Percentiles rank a stretch among this genome's conserved stretches.
These are phyloP conservation scores for Girardia tigrina DNA, from an alignment of 2,888 invertebrate genomes.

Conservation along the genomic window DNA sequence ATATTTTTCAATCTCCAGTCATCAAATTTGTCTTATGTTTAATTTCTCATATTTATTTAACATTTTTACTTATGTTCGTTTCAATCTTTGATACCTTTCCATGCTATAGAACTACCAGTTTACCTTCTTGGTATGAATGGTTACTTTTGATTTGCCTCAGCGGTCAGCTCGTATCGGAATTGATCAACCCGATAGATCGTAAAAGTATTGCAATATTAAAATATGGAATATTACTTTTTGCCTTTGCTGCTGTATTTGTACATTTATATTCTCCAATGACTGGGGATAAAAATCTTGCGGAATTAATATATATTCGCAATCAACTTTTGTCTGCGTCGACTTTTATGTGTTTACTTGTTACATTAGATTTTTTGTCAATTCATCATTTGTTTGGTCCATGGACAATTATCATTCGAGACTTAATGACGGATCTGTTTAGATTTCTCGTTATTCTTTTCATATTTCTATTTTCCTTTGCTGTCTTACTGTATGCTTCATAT, in stretches of 20 bases:
- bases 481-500: slow-evolving; percentile 58
- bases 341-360: slow-evolving; percentile 86
- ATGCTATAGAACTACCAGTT: slow-evolving; percentile 52
- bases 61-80: slow-evolving; percentile 67
- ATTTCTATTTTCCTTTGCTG: slow-evolving; percentile 80
- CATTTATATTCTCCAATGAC: slow-evolving; percentile 58
- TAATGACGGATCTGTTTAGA: slow-evolving; percentile 66
- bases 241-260: slow-evolving; percentile 55
- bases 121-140: slow-evolving; percentile 92
- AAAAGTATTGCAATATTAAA: slow-evolving; percentile 71
- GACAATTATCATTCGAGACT: slow-evolving; percentile 88
- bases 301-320: slow-evolving; percentile 71
- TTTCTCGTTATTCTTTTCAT: slow-evolving; percentile 91
- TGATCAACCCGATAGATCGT: slow-evolving; percentile 92
- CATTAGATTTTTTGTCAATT: slow-evolving; percentile 82
- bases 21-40: slow-evolving; percentile 99
- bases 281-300: slow-evolving; percentile 59
- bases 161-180: slow-evolving; percentile 79
- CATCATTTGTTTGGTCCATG: slow-evolving; percentile 98
- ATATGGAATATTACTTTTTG: slow-evolving; percentile 63
- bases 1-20: slow-evolving; percentile 91
- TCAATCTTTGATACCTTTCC: slow-evolving; percentile 48
- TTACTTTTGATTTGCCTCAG: slow-evolving; percentile 81
- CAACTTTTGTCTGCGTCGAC: slow-evolving; percentile 88
- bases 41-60: slow-evolving; percentile 91